phyloP scores from a whole-genome alignment of 2,888 invertebrate genomes.

The Noctua comes region DNA sequence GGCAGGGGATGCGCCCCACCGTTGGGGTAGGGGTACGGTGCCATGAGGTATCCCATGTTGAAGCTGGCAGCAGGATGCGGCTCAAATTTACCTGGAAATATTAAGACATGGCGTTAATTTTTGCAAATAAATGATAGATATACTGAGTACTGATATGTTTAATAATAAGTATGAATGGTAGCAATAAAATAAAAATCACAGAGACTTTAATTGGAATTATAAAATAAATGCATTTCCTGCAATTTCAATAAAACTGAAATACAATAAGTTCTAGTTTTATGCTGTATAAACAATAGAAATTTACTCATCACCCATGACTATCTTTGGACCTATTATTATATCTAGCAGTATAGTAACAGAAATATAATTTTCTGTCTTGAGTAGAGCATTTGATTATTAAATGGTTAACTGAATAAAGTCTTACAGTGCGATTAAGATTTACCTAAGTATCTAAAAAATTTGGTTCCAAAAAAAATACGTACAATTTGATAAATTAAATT shows the following conservation, averaged over 20 bases:
- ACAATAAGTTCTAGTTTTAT: slow-evolving; percentile 9
- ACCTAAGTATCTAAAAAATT: not conserved
- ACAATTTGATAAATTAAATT: not conserved
- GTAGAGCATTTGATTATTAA: not conserved
- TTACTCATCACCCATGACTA: slow-evolving; percentile 20
- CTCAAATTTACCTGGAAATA: slow-evolving; percentile 94
- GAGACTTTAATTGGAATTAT: slow-evolving; percentile 11
- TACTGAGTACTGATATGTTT: not conserved
- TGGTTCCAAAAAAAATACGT: not conserved
- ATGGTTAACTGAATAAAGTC: not conserved
- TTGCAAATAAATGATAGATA: not conserved
- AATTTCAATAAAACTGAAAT: slow-evolving; percentile 13
- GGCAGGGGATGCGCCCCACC: slow-evolving; percentile 95
- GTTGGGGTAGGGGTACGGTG: slow-evolving; percentile 97
- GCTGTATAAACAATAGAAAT: not conserved
- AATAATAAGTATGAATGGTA: not conserved
- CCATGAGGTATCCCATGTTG: slow-evolving; percentile 98
- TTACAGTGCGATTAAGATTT: not conserved
- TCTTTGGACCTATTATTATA: not conserved
- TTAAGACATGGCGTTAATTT: slow-evolving; percentile 10
- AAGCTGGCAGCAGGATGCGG: slow-evolving; percentile 95
- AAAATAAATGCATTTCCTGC: not conserved
- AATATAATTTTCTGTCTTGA: not conserved
- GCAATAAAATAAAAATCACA: slow-evolving; percentile 4
- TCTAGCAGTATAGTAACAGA: not conserved